Conservation (phyloP, 2,888 invertebrate species). For the Agonopterix arenella region DNA sequence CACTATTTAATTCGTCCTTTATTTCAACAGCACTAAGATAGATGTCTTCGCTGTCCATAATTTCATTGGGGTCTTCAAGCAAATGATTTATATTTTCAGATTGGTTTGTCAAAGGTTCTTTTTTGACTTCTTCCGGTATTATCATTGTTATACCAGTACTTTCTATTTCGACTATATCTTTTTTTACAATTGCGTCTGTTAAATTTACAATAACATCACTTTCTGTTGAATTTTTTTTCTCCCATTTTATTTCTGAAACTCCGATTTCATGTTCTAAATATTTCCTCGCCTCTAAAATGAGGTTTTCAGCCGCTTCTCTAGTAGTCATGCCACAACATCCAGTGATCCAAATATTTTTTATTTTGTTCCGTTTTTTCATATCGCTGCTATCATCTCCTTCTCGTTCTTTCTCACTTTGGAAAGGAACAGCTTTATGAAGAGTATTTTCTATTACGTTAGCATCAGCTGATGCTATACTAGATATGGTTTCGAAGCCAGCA, state of each 20-base stretch:
- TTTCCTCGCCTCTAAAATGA: slow-evolving; percentile 87
- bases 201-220: not conserved
- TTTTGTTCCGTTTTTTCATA: slow-evolving; percentile 80
- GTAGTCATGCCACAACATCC: slow-evolving; percentile 89
- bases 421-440: slow-evolving; percentile 87
- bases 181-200: not conserved
- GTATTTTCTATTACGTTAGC: slow-evolving; percentile 83
- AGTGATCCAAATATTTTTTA: slow-evolving; percentile 85
- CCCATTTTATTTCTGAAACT: slow-evolving; percentile 83
- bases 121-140: not conserved
- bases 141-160: not conserved
- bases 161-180: not conserved
- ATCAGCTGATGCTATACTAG: slow-evolving; percentile 87
- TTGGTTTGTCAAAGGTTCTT: not conserved
- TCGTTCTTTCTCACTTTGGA: slow-evolving; percentile 87
- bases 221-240: slow-evolving; percentile 12
- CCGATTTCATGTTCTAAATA: slow-evolving; percentile 85
- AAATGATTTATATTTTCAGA: not conserved
- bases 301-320: slow-evolving; percentile 85
- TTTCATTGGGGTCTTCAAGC: not conserved
- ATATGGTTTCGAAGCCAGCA: slow-evolving; percentile 86
- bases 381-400: slow-evolving; percentile 83
- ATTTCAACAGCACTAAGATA: slow-evolving; percentile 4
- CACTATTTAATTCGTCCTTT: not conserved
- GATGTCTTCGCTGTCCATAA: slow-evolving; percentile 4